A percentile compares a stretch with the other conserved stretches of the same genome.
Evolutionary conservation across 2,113 vertebrate species (phyloP).

Genomic region (Saiga tatarica): DNA sequence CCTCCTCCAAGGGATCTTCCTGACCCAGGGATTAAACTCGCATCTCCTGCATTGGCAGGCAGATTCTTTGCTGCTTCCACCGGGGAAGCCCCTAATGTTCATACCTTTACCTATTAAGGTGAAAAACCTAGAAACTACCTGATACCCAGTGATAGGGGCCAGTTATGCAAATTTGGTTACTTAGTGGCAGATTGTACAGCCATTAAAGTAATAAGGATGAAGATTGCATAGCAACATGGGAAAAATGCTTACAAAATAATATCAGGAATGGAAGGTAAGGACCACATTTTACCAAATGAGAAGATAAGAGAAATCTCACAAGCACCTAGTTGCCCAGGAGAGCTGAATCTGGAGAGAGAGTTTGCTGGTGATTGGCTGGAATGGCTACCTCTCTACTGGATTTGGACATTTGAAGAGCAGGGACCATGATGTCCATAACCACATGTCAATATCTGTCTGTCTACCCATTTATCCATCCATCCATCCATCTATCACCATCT

Average conservation of each 20-base stretch:
- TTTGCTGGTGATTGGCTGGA: not conserved
- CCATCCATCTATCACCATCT: too few relatives aligned
- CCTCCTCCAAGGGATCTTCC: not conserved
- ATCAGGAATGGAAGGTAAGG: not conserved
- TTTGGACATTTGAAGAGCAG: not conserved
- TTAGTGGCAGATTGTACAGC: not conserved
- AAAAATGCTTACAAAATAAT: not conserved
- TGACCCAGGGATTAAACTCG: not conserved
- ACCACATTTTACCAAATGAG: not conserved
- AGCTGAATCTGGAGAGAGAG: not conserved
- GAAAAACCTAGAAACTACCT: not conserved
- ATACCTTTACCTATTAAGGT: not conserved
- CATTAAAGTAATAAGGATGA: not conserved
- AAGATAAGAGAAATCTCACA: not conserved
- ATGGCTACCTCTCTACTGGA: too few relatives aligned
- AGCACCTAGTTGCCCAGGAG: not conserved
- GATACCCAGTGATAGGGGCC: not conserved
- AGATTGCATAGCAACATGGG: not conserved
- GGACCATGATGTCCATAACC: too few relatives aligned
- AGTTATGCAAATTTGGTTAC: not conserved
- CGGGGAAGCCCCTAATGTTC: not conserved
- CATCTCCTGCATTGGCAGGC: not conserved
- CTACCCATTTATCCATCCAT: too few relatives aligned
- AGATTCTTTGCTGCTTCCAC: not conserved
- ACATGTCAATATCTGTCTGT: too few relatives aligned